These are phyloP conservation scores for Latrodectus hesperus DNA, from an alignment of 2,888 invertebrate genomes.

Conservation along the genomic window DNA sequence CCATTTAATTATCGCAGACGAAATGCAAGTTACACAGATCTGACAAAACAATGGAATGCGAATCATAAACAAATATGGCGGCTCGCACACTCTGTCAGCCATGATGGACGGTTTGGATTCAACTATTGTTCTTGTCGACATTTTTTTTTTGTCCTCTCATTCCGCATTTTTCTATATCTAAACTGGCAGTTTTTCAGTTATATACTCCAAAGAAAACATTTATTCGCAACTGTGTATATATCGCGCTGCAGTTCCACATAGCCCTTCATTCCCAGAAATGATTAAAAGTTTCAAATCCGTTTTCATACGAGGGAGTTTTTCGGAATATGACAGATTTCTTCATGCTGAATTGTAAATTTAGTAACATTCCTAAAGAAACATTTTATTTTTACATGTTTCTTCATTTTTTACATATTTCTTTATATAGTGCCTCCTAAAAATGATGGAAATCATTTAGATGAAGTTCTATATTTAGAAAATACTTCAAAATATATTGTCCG, in stretches of 20 bases:
- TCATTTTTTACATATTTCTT: too few relatives aligned
- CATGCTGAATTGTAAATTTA: too few relatives aligned
- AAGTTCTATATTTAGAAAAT: too few relatives aligned
- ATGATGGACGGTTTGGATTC: slow-evolving; percentile 41
- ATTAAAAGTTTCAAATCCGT: too few relatives aligned
- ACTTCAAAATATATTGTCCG: too few relatives aligned
- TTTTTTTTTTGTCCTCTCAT: slow-evolving; percentile 10
- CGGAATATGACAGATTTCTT: too few relatives aligned
- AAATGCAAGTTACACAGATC: slow-evolving; percentile 4
- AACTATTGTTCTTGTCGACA: slow-evolving; percentile 32
- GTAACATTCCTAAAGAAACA: too few relatives aligned
- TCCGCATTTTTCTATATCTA: slow-evolving; percentile 2
- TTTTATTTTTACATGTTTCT: too few relatives aligned
- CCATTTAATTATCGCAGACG: slow-evolving; percentile 29
- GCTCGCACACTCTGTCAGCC: slow-evolving; percentile 14
- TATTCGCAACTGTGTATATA: background rate
- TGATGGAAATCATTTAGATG: too few relatives aligned
- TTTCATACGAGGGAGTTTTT: too few relatives aligned
- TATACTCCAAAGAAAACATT: background rate
- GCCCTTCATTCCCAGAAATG: background rate
- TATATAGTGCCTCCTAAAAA: too few relatives aligned
- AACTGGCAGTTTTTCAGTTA: slow-evolving; percentile 10
- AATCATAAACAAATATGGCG: slow-evolving; percentile 48
- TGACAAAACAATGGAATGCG: slow-evolving; percentile 53
- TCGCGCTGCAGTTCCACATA: background rate